Conservation (phyloP, 2,797 vertebrate species). For the Fistularia commersonii region DNA sequence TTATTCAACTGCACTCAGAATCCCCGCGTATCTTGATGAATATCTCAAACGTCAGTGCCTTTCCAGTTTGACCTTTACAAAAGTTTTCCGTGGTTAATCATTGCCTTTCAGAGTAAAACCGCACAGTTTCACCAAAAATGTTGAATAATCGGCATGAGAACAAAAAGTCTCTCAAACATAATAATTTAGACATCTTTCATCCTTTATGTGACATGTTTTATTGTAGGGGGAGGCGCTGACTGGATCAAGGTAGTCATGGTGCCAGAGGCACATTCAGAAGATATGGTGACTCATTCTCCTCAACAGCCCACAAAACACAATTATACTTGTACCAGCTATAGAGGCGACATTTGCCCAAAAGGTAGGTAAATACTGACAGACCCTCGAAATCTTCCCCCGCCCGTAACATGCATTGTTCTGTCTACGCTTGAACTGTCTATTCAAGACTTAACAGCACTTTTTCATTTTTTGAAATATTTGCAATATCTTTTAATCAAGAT, state of each 20-base stretch:
- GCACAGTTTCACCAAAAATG: too few relatives aligned
- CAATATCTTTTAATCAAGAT: too few relatives aligned
- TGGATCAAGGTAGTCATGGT: slow-evolving; percentile 35
- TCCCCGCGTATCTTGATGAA: slow-evolving; percentile 16
- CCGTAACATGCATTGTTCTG: not conserved
- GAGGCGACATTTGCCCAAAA: slow-evolving; percentile 74
- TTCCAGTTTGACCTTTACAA: slow-evolving; percentile 31
- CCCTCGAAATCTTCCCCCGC: too few relatives aligned
- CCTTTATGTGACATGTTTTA: slow-evolving; percentile 33
- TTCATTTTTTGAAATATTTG: too few relatives aligned
- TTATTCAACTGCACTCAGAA: not conserved
- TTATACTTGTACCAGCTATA: slow-evolving; percentile 64
- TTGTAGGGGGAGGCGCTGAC: slow-evolving; percentile 36
- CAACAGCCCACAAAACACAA: slow-evolving; percentile 24
- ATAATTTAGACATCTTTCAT: slow-evolving; percentile 20
- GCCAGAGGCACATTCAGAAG: slow-evolving; percentile 38
- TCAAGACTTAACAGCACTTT: too few relatives aligned
- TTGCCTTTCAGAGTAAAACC: too few relatives aligned
- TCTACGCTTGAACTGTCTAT: too few relatives aligned
- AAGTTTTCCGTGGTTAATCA: slow-evolving; percentile 3
- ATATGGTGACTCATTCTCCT: slow-evolving; percentile 38
- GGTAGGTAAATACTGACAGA: slow-evolving; percentile 56
- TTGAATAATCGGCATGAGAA: too few relatives aligned
- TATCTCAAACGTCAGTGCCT: slow-evolving; percentile 9
- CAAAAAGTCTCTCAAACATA: slow-evolving; percentile 7